Percentiles rank a stretch among this genome's conserved stretches.
Evolutionary conservation across 1,140 invertebrate genomes (phyloP).

Genomic region (Leucophenga varia): DNA sequence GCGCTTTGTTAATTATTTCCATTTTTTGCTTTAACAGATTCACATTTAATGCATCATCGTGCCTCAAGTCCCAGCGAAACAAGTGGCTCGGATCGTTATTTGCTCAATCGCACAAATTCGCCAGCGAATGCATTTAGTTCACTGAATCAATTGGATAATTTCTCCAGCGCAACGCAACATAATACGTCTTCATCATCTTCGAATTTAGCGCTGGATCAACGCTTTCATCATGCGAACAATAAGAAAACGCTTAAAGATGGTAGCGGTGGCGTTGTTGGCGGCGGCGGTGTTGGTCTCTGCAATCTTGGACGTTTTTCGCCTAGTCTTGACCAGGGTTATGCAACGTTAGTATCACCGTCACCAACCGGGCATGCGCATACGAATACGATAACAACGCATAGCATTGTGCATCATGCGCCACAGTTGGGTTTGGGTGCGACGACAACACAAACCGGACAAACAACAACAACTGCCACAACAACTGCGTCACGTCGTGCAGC

Average conservation of each 20-base stretch:
- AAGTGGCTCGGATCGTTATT: constrained; percentile 53
- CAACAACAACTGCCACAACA: constrained; percentile 16
- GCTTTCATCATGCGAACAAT: constrained; percentile 38
- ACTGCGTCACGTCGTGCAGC: not conserved
- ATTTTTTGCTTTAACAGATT: not conserved
- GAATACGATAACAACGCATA: constrained; percentile 43
- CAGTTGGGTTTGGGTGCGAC: not conserved
- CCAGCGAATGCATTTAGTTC: constrained; percentile 42
- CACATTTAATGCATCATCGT: constrained; percentile 39
- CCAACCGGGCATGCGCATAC: constrained; percentile 44
- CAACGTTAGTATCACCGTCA: constrained; percentile 67
- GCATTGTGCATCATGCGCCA: constrained; percentile 19
- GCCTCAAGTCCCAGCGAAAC: constrained; percentile 54
- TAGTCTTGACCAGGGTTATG: constrained; percentile 73
- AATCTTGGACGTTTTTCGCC: constrained; percentile 59
- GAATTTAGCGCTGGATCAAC: constrained; percentile 31
- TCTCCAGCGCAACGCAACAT: constrained; percentile 12
- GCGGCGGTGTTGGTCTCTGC: too few species aligned
- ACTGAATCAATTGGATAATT: constrained; percentile 15
- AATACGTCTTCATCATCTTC: constrained; percentile 6
- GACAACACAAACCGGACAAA: constrained; percentile 7
- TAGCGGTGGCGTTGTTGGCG: too few species aligned
- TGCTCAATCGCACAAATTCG: constrained; percentile 46
- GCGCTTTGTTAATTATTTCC: not conserved
- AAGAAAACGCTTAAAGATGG: constrained; percentile 50